Evolutionary conservation across 2,888 invertebrate species (phyloP), one percentile per base, ranked within the genome.

Genomic region (Trissolcus brochymenae): DNA sequence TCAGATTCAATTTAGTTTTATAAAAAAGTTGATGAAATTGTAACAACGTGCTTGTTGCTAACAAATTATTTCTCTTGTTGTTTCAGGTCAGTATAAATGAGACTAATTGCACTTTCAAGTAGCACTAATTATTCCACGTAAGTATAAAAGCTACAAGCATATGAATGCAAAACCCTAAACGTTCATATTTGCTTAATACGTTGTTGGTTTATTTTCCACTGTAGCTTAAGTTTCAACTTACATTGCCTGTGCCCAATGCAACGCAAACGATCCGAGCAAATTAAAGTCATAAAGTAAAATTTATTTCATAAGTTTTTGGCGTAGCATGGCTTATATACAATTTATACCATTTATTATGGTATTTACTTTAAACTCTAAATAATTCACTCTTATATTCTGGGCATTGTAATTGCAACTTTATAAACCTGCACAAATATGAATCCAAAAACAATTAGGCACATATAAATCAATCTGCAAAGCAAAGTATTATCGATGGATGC

Each of bases 231-330:
- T 78, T 57, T 70, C 73, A 61, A 73, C 68, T 74, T 68, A 75
- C 71, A 71, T 67, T 71, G 67, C 71, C 56, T 7, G 60, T 35
- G 66, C 73, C 67, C 64, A 60, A 67, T 72, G 72, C n/a, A 50
- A 50, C 57, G 54, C 61, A 64, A 64, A 67, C 77, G 72, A 65
- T 70, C 62, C 74, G 51, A 55, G 71, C 60, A 78, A 78, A 75
- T 78, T 75, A 64, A 74, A 75, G 74, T 78, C 78, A 78, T 78
- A 75, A 78, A 78, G 74, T 74, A 67, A 75, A 75, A 78, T 78
- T 75, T 78, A 78, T 75, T 74, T 72, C 61, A 11, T 56, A 78
- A 78, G 67, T 71, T 35, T 78, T 78, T 43, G 75, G 59, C 71
- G 60, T 66, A 49, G 65, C 59, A 59, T 68, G 70, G 60, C 74